Evolutionary conservation across 2,113 vertebrate species (phyloP).

Genomic region (Rynchops niger): DNA sequence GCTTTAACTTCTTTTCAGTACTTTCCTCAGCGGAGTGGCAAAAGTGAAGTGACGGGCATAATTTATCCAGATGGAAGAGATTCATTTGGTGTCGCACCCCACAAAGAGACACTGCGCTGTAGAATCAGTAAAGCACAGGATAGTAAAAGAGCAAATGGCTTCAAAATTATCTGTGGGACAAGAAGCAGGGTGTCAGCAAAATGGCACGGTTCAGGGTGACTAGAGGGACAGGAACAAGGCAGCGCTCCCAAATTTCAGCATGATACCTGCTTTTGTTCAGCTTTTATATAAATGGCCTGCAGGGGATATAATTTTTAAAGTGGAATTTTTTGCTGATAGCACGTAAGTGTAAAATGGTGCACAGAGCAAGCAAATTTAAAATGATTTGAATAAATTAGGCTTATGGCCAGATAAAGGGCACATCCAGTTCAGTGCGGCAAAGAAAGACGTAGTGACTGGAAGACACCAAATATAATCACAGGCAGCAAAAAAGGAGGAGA

Average conservation of each 20-base stretch:
- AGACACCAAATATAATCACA: background rate
- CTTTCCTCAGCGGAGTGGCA: background rate
- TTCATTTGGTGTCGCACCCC: background rate
- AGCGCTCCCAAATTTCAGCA: constrained; percentile 36
- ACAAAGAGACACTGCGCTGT: background rate
- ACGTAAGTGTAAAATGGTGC: background rate
- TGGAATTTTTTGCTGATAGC: constrained; percentile 46
- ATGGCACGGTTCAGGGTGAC: background rate
- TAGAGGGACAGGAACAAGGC: constrained; percentile 17
- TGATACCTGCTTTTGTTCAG: background rate
- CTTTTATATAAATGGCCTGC: constrained; percentile 1
- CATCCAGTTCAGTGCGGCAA: background rate
- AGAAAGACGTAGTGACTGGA: background rate
- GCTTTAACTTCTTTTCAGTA: background rate
- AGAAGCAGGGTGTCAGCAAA: constrained; percentile 8
- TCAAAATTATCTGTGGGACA: background rate
- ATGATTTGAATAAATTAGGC: constrained; percentile 31
- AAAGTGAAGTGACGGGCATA: background rate
- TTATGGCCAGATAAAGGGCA: constrained; percentile 32
- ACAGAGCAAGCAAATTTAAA: constrained; percentile 15
- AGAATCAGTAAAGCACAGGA: background rate
- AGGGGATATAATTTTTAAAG: constrained; percentile 30
- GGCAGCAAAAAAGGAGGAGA: background rate
- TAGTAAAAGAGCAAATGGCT: background rate
- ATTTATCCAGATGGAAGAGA: background rate